Evolutionary conservation across 2,797 vertebrate genomes (phyloP).

Genomic region (Mus spretus): DNA sequence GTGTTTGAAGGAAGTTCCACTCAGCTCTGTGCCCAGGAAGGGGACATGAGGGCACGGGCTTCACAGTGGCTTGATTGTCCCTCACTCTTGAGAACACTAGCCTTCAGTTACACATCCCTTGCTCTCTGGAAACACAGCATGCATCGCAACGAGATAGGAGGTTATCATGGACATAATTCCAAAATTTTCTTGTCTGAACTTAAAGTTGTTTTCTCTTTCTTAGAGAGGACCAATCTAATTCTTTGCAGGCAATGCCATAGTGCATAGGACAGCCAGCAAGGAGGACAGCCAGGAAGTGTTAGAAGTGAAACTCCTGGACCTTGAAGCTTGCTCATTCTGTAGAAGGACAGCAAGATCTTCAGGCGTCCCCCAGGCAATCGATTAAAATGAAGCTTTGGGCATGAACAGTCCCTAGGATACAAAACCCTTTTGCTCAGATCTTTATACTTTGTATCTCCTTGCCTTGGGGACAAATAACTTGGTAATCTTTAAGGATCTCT

Average conservation of each 20-base stretch:
- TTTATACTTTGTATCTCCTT: background rate
- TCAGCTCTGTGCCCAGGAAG: background rate
- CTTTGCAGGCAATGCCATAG: background rate
- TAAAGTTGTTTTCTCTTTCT: background rate
- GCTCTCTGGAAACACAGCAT: background rate
- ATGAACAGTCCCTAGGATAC: background rate
- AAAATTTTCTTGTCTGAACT: background rate
- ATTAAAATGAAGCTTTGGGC: slow-evolving; percentile 23
- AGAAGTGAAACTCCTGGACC: background rate
- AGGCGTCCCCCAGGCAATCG: background rate
- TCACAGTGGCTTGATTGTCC: background rate
- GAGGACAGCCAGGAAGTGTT: background rate
- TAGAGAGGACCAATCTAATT: background rate
- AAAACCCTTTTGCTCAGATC: background rate
- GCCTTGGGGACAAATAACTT: background rate
- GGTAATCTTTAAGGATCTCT: background rate
- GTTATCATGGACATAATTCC: background rate
- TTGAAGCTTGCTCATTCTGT: background rate
- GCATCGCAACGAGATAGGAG: background rate
- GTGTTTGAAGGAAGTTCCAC: background rate
- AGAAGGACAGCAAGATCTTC: background rate
- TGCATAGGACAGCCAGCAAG: background rate
- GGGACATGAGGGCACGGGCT: background rate
- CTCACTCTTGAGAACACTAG: background rate
- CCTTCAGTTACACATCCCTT: background rate